Percentiles rank a stretch among this genome's conserved stretches.
These are phyloP conservation scores for Baccha elongata DNA, from an alignment of 2,888 invertebrate genomes.

Conservation along the genomic window DNA sequence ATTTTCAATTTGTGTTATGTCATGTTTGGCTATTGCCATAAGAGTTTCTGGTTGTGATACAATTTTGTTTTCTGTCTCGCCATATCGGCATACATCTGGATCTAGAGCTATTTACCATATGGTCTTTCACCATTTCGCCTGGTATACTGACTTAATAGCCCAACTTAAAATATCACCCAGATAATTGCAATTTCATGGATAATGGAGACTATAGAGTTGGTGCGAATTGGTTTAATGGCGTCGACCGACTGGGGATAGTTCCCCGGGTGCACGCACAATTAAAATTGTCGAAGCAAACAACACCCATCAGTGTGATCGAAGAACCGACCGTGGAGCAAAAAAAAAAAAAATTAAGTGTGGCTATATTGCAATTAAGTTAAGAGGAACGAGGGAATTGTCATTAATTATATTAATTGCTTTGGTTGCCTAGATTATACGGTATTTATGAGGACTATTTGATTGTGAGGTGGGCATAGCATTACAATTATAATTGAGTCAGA, in stretches of 20 bases:
- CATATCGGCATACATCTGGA: not conserved
- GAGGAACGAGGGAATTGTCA: slow-evolving; percentile 40
- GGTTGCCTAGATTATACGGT: slow-evolving; percentile 49
- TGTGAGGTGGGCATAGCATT: slow-evolving; percentile 26
- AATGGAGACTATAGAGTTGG: slow-evolving; percentile 19
- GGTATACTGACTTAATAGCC: slow-evolving; percentile 27
- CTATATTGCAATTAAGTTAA: slow-evolving; percentile 31
- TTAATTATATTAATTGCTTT: slow-evolving; percentile 63
- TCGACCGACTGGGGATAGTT: not conserved
- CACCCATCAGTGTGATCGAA: not conserved
- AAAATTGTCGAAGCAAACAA: not conserved
- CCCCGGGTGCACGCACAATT: not conserved
- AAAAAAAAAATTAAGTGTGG: slow-evolving; percentile 5
- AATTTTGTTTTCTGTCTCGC: not conserved
- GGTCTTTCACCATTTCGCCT: not conserved
- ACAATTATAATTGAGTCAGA: slow-evolving; percentile 12
- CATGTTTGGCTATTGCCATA: not conserved
- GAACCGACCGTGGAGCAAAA: not conserved
- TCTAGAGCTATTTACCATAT: slow-evolving; percentile 1
- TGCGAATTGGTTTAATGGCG: slow-evolving; percentile 1
- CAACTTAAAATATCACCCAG: slow-evolving; percentile 54
- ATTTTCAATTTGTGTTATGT: slow-evolving; percentile 30
- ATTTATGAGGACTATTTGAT: slow-evolving; percentile 43
- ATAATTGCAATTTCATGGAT: slow-evolving; percentile 53
- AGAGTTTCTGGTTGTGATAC: slow-evolving; percentile 17